Evolutionary conservation across 2,797 vertebrate genomes (phyloP).

Genomic region (Manis crassicaudata): DNA sequence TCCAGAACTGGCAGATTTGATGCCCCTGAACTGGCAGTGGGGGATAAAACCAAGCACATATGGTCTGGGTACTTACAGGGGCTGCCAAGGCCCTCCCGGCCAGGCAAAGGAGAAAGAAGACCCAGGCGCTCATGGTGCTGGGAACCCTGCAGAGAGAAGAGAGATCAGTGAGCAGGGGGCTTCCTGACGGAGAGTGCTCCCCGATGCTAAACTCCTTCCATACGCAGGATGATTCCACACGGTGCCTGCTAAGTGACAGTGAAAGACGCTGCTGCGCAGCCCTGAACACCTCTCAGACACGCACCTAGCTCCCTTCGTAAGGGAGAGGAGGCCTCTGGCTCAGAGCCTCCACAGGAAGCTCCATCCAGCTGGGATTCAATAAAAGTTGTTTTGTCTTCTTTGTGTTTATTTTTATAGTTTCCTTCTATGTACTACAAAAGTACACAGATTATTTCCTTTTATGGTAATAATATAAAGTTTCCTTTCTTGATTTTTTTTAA

Average conservation of each 20-base stretch:
- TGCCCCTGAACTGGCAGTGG: not conserved
- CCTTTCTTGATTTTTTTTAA: not conserved
- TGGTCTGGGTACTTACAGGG: constrained; percentile 89
- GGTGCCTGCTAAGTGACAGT: not conserved
- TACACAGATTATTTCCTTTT: constrained; percentile 49
- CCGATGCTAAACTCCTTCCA: not conserved
- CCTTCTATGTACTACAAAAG: constrained; percentile 45
- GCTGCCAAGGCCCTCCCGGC: constrained; percentile 93
- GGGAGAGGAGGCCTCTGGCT: not conserved
- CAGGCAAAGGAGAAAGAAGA: constrained; percentile 96
- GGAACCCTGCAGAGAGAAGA: constrained; percentile 82
- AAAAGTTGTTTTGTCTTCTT: not conserved
- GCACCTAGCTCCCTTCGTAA: not conserved
- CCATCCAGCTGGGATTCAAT: not conserved
- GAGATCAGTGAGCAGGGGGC: not conserved
- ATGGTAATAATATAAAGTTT: not conserved
- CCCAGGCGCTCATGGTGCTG: constrained; percentile 96
- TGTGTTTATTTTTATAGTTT: constrained; percentile 46
- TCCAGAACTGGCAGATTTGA: not conserved
- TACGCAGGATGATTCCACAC: rapidly evolving
- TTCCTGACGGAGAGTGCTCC: not conserved
- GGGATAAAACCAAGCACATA: not conserved
- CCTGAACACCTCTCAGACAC: not conserved
- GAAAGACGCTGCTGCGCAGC: not conserved
- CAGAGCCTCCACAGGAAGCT: constrained; percentile 16